These are phyloP conservation scores for Nothobranchius kuhntae DNA, from an alignment of 2,113 vertebrate genomes.

Conservation along the genomic window DNA sequence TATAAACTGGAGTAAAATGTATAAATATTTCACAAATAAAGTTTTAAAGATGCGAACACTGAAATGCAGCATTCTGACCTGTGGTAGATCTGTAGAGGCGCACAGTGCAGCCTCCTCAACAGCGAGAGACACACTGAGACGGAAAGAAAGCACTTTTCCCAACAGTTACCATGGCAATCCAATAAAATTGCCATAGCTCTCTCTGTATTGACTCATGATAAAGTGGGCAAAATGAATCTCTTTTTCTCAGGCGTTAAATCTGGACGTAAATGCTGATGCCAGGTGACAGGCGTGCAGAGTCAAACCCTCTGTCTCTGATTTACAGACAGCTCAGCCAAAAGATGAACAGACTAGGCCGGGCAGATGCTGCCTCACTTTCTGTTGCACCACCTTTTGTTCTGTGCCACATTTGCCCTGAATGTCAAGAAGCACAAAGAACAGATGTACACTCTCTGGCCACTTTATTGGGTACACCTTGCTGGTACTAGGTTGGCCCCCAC, in stretches of 20 bases:
- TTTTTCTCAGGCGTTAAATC: constrained; percentile 67
- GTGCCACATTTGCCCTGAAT: constrained; percentile 40
- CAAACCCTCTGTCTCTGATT: constrained; percentile 53
- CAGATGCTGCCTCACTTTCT: constrained; percentile 57
- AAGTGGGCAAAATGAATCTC: constrained; percentile 69
- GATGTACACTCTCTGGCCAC: no score
- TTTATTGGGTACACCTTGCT: no score
- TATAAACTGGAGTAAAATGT: constrained; percentile 45
- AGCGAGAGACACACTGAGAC: constrained; percentile 26
- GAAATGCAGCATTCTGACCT: constrained; percentile 42
- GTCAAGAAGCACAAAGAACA: not conserved
- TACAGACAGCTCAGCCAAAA: constrained; percentile 60
- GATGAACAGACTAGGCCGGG: constrained; percentile 43
- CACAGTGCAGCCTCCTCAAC: constrained; percentile 47
- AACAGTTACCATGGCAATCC: constrained; percentile 75
- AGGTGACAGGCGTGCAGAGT: constrained; percentile 67
- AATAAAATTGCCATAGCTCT: constrained; percentile 54
- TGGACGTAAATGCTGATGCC: constrained; percentile 68
- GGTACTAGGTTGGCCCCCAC: no score
- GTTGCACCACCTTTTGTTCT: constrained; percentile 40
- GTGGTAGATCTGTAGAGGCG: constrained; percentile 41
- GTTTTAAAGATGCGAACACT: constrained; percentile 41
- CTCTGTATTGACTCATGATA: constrained; percentile 67
- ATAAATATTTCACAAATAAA: constrained; percentile 40
- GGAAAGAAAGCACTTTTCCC: constrained; percentile 52